Evolutionary conservation across 1,140 invertebrate genomes (phyloP), one percentile per base, ranked within the genome.

Genomic region (Cotesia glomerata): DNA sequence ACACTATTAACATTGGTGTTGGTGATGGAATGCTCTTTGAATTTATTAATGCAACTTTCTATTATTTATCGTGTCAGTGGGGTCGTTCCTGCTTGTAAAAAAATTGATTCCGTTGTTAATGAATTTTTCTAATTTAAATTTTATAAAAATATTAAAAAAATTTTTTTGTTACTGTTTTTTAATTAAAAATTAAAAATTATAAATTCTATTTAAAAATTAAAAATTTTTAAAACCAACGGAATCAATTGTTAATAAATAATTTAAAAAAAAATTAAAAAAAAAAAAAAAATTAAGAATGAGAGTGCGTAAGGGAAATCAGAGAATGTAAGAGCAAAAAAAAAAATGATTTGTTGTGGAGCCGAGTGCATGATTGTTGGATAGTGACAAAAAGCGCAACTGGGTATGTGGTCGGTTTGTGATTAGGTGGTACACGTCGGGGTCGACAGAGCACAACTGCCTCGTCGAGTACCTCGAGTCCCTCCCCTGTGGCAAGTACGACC

Each of bases 351-450:
- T 67, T 62, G 34, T 68, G 45, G 61, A 67, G 51, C 32, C 62
- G 81, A 81, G 82, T 84, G 83, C 84, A 85, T 85, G 84, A 78
- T 81, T 79, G 79, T 79, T 79, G 79, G 79, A 79, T 81, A 81
- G 77, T 80, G 81, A 80, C 77, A 77, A 75, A 86, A 85, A 82
- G 84, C 86, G 82, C 85, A 86, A 86, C 83, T 87, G 85, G 85
- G 84, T 85, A 85, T 85, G 84, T 86, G 85, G 83, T 86, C 84
- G 84, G 83, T 86, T 86, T 86, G 82, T 87, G 84, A 86, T 84
- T 81, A 87, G 86, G 86, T 87, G 86, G 86, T 82, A 85, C 86
- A 75, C 86, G 86, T 79, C 84, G 86, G 76, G 86, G 86, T 82
- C 85, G 86, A 76, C 85, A 86, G 83, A 86, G 83, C 77, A 83